These are phyloP conservation scores for Sandelia bainsii DNA, from an alignment of 2,797 vertebrate species.

Conservation along the genomic window DNA sequence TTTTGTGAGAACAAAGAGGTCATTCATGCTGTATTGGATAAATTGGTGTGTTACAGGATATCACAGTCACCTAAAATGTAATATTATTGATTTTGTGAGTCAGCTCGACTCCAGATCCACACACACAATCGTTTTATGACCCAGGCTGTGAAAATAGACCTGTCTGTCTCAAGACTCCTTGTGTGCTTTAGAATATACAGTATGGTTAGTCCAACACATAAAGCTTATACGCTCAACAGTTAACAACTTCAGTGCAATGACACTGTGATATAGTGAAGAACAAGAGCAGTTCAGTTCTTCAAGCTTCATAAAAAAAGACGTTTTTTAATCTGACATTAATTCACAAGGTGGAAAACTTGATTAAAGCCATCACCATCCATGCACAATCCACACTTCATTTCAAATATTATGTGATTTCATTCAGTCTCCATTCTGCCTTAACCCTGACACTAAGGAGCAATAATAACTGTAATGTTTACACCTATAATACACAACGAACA, in stretches of 20 bases:
- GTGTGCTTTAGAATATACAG: constrained; percentile 19
- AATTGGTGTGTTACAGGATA: constrained; percentile 16
- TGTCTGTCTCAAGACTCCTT: constrained; percentile 30
- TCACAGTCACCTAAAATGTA: constrained; percentile 26
- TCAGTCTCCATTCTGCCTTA: too few relatives aligned
- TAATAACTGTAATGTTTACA: too few relatives aligned
- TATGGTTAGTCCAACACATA: constrained; percentile 10
- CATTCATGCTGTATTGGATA: constrained; percentile 38
- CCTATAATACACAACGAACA: too few relatives aligned
- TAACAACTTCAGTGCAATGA: constrained; percentile 33
- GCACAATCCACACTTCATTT: too few relatives aligned
- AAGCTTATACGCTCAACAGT: constrained; percentile 37
- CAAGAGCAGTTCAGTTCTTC: constrained; percentile 26
- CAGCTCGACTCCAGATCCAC: constrained; percentile 13
- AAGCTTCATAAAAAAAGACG: background rate
- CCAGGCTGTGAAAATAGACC: constrained; percentile 44
- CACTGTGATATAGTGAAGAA: background rate
- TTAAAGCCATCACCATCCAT: background rate
- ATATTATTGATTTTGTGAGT: constrained; percentile 53
- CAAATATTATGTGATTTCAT: too few relatives aligned
- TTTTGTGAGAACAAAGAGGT: constrained; percentile 21
- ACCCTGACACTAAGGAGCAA: too few relatives aligned
- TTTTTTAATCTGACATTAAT: background rate
- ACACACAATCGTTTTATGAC: constrained; percentile 41
- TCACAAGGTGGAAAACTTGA: background rate